phyloP scores from a whole-genome alignment of 2,797 vertebrate species.

The Gymnoscopelus microlampas region DNA sequence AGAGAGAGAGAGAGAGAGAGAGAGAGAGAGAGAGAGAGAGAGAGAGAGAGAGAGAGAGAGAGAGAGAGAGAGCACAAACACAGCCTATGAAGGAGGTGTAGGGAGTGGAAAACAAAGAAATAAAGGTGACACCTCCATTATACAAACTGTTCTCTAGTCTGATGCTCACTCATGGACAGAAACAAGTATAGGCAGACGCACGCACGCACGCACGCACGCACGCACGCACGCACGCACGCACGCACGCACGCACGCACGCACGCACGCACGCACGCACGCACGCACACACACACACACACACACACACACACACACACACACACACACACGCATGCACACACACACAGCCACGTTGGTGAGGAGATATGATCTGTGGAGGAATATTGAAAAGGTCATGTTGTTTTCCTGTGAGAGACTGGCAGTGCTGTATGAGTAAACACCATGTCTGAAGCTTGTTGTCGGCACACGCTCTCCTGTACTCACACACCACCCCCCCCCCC shows the following conservation, averaged over 20 bases:
- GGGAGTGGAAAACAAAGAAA: no score
- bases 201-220: constrained; percentile 11
- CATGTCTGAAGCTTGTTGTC: constrained; percentile 48
- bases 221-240: constrained; percentile 7
- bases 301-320: constrained; percentile 9
- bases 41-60: no score
- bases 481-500: background rate
- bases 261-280: background rate
- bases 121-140: no score
- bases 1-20: no score
- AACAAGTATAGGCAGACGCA: no score
- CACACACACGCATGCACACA: constrained; percentile 21
- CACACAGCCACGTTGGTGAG: constrained; percentile 25
- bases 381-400: constrained; percentile 60
- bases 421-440: constrained; percentile 45
- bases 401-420: constrained; percentile 43
- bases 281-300: constrained; percentile 35
- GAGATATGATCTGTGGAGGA: constrained; percentile 47
- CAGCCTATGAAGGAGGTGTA: no score
- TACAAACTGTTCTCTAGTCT: no score
- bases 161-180: no score
- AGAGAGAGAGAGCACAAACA: no score
- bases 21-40: no score
- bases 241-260: constrained; percentile 19
- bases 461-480: constrained; percentile 7